Conservation (phyloP, 2,888 invertebrate species). For the Synanthedon myopaeformis region DNA sequence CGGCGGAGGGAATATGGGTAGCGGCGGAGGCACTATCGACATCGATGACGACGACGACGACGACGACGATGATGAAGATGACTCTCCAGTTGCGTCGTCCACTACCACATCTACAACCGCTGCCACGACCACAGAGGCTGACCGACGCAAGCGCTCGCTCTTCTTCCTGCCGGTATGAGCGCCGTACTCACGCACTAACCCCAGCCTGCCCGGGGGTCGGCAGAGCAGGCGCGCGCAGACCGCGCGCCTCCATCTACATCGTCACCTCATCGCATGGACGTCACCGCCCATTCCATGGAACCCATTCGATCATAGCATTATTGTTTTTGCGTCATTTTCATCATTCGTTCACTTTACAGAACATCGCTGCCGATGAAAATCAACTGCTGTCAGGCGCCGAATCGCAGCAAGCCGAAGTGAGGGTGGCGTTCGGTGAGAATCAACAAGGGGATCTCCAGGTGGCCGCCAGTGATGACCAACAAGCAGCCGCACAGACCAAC, state of each 20-base stretch:
- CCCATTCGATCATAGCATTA: slow-evolving; percentile 21
- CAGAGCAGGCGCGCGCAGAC: slow-evolving; percentile 52
- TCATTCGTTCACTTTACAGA: slow-evolving; percentile 29
- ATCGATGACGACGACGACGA: slow-evolving; percentile 61
- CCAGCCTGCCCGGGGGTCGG: slow-evolving; percentile 60
- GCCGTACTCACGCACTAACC: slow-evolving; percentile 33
- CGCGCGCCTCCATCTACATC: slow-evolving; percentile 34
- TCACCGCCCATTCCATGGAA: slow-evolving; percentile 11
- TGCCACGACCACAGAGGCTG: slow-evolving; percentile 3
- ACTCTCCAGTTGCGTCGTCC: slow-evolving; percentile 27
- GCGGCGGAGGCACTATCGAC: slow-evolving; percentile 48
- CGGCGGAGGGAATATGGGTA: slow-evolving; percentile 48
- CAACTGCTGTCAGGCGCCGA: slow-evolving; percentile 67
- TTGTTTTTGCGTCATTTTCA: background rate
- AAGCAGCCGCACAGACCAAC: slow-evolving; percentile 72
- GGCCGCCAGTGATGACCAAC: slow-evolving; percentile 44
- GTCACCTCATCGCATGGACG: slow-evolving; percentile 17
- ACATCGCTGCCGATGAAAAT: slow-evolving; percentile 55
- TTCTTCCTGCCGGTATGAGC: slow-evolving; percentile 47
- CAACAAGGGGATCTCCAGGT: slow-evolving; percentile 19
- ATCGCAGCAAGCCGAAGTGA: slow-evolving; percentile 73
- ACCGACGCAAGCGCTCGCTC: slow-evolving; percentile 39
- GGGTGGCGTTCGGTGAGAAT: slow-evolving; percentile 68
- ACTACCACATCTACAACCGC: slow-evolving; percentile 17
- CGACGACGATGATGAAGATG: slow-evolving; percentile 74